These are phyloP conservation scores for Pristionchus entomophagus DNA, from an alignment of 2,888 invertebrate species.

Conservation along the genomic window DNA sequence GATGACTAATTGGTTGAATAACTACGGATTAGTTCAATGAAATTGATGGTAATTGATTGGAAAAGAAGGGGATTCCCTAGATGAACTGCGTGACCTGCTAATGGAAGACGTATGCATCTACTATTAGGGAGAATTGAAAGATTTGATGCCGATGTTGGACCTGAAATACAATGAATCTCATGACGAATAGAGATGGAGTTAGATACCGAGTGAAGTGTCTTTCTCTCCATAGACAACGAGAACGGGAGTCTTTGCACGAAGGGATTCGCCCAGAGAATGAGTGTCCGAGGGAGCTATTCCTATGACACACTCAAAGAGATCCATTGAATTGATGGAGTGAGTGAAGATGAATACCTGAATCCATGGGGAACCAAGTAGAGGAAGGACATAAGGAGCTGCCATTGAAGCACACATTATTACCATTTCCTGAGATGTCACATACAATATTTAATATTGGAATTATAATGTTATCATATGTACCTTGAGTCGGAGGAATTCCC, in stretches of 20 bases:
- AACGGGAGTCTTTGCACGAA: constrained; percentile 56
- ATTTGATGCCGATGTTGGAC: constrained; percentile 64
- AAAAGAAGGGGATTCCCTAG: constrained; percentile 63
- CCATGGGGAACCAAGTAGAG: constrained; percentile 49
- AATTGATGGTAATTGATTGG: constrained; percentile 60
- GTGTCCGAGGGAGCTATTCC: constrained; percentile 64
- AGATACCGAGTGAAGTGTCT: constrained; percentile 39
- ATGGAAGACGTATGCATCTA: constrained; percentile 45
- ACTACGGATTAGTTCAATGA: constrained; percentile 63
- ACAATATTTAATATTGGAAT: too few species aligned
- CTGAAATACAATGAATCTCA: constrained; percentile 45
- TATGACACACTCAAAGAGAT: constrained; percentile 57
- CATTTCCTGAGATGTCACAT: constrained; percentile 31
- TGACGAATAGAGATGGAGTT: too few species aligned
- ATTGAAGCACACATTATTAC: constrained; percentile 63
- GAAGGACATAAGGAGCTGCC: constrained; percentile 63
- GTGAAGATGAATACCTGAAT: background rate
- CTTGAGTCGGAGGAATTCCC: background rate
- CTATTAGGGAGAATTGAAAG: constrained; percentile 57
- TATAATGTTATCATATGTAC: too few species aligned
- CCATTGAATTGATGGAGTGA: too few species aligned
- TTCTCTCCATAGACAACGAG: constrained; percentile 62
- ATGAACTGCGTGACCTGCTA: constrained; percentile 64
- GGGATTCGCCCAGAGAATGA: constrained; percentile 57
- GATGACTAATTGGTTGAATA: constrained; percentile 47